Conservation (phyloP, 2,888 invertebrate genomes). For the Hesperia comma region DNA sequence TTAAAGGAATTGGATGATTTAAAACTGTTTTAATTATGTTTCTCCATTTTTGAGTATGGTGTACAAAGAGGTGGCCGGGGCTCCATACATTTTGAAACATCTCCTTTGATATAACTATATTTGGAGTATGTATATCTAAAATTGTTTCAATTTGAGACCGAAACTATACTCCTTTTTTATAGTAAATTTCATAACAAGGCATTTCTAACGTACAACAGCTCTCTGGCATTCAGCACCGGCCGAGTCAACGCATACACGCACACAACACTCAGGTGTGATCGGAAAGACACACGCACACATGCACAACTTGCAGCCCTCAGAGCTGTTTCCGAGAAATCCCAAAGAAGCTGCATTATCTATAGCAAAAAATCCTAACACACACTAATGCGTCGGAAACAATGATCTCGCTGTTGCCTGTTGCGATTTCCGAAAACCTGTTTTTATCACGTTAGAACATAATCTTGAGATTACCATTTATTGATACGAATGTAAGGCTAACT, state of each 20-base stretch:
- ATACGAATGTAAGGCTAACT: background rate
- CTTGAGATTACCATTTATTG: conserved; percentile 5
- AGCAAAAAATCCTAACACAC: conserved; percentile 60
- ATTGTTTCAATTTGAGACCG: too few relatives aligned
- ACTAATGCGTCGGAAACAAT: conserved; percentile 50
- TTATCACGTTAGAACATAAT: conserved; percentile 12
- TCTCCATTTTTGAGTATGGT: too few relatives aligned
- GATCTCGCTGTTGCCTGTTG: conserved; percentile 45
- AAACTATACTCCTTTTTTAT: too few relatives aligned
- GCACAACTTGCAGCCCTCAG: conserved; percentile 41
- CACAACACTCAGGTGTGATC: conserved; percentile 32
- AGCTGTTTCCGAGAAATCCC: conserved; percentile 47
- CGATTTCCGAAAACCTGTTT: conserved; percentile 38
- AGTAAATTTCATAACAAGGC: background rate
- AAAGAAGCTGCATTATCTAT: conserved; percentile 43
- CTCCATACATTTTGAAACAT: too few relatives aligned
- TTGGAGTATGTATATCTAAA: too few relatives aligned
- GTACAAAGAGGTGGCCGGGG: too few relatives aligned
- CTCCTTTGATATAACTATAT: too few relatives aligned
- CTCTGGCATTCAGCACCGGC: conserved; percentile 8
- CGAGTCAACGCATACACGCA: conserved; percentile 41
- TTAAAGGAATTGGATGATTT: too few relatives aligned
- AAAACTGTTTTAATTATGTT: too few relatives aligned
- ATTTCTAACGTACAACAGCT: background rate
- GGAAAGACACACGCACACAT: conserved; percentile 33